Conservation (phyloP, 2,113 vertebrate species). For the Plotosus lineatus region DNA sequence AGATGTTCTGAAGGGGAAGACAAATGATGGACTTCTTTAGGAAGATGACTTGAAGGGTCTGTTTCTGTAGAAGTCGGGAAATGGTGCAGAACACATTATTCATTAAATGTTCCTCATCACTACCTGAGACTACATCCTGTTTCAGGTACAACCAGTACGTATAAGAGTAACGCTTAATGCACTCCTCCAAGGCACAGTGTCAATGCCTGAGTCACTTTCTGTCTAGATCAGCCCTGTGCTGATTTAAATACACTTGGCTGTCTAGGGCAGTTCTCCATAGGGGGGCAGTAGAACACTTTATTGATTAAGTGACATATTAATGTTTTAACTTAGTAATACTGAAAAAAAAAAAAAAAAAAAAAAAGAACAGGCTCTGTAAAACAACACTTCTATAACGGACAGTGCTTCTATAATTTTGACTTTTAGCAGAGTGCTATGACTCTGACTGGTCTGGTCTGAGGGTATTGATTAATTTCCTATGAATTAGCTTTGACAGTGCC, state of each 20-base stretch:
- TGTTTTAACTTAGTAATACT: neutral
- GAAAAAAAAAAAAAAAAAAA: neutral
- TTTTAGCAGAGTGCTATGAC: neutral
- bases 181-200: neutral
- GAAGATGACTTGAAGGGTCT: neutral
- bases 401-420: neutral
- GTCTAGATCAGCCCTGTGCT: neutral
- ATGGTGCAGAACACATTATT: neutral
- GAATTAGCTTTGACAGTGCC: neutral
- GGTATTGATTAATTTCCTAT: neutral
- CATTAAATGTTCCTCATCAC: neutral
- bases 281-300: slow-evolving; percentile 26
- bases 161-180: neutral
- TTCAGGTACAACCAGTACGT: neutral
- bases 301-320: neutral
- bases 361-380: neutral
- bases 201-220: neutral
- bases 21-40: neutral
- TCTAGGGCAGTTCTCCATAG: neutral
- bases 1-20: neutral
- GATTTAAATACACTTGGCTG: neutral
- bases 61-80: neutral
- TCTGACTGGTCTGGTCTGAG: neutral
- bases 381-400: neutral
- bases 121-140: neutral